Conservation (phyloP, 2,113 vertebrate species). For the Tupaia tana region DNA sequence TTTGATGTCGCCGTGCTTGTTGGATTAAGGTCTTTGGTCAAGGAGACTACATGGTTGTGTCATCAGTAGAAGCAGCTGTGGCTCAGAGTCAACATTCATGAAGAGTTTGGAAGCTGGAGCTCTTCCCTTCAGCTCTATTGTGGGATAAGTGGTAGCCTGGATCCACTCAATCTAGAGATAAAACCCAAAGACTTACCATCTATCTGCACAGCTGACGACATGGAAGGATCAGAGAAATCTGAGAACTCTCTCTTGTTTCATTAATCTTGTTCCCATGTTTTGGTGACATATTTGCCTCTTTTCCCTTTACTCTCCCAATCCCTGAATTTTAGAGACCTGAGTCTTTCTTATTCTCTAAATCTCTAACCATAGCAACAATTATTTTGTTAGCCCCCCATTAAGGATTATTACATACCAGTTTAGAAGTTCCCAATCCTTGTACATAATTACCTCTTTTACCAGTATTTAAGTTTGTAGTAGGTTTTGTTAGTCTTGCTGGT, state of each 20-base stretch:
- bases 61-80: neutral
- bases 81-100: conserved; percentile 34
- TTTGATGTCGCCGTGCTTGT: neutral
- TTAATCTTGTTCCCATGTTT: neutral
- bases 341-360: neutral
- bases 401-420: neutral
- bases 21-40: neutral
- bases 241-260: neutral
- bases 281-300: neutral
- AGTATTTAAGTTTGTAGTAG: neutral
- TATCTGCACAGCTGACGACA: neutral
- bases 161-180: neutral
- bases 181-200: rapidly evolving
- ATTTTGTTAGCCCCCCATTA: neutral
- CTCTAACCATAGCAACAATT: neutral
- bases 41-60: neutral
- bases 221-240: neutral
- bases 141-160: neutral
- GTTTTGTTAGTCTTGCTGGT: neutral
- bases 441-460: neutral
- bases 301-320: neutral
- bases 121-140: neutral
- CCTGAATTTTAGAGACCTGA: neutral
- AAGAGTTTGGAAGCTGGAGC: neutral
- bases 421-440: neutral